Conservation (phyloP, 2,888 invertebrate species). For the Drosophila phalerata region DNA sequence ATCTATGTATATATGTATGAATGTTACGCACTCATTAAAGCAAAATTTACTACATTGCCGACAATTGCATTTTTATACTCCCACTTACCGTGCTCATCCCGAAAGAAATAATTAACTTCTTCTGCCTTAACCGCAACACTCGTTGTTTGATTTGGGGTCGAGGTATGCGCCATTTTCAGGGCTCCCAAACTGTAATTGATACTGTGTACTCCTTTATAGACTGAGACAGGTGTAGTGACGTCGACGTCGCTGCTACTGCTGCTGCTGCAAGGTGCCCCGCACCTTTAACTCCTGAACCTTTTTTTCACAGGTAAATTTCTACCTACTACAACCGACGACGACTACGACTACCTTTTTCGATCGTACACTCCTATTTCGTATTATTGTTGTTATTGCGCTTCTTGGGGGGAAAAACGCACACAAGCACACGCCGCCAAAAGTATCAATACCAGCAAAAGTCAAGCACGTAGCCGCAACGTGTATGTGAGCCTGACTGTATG, state of each 20-base stretch:
- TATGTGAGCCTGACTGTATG: constrained; percentile 29
- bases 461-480: constrained; percentile 43
- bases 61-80: constrained; percentile 1
- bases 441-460: constrained; percentile 35
- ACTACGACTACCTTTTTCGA: constrained; percentile 11
- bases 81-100: constrained; percentile 84
- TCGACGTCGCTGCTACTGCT: constrained; percentile 29
- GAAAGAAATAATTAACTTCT: constrained; percentile 84
- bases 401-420: constrained; percentile 24
- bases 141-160: constrained; percentile 61
- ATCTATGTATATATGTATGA: constrained; percentile 3
- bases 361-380: constrained; percentile 10
- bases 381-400: constrained; percentile 30
- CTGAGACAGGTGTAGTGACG: constrained; percentile 53
- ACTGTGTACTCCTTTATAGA: constrained; percentile 34
- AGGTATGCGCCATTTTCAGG: constrained; percentile 82
- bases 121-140: constrained; percentile 77
- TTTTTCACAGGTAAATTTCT: constrained; percentile 27
- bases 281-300: constrained; percentile 35
- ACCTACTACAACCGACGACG: constrained; percentile 4
- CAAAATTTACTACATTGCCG: constrained; percentile 8
- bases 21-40: constrained; percentile 51
- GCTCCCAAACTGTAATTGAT: constrained; percentile 16
- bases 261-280: constrained; percentile 50
- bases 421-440: constrained; percentile 59